Base-by-base conservation (phyloP, 2,113 vertebrate genomes). In the Odocoileus virginianus region DNA sequence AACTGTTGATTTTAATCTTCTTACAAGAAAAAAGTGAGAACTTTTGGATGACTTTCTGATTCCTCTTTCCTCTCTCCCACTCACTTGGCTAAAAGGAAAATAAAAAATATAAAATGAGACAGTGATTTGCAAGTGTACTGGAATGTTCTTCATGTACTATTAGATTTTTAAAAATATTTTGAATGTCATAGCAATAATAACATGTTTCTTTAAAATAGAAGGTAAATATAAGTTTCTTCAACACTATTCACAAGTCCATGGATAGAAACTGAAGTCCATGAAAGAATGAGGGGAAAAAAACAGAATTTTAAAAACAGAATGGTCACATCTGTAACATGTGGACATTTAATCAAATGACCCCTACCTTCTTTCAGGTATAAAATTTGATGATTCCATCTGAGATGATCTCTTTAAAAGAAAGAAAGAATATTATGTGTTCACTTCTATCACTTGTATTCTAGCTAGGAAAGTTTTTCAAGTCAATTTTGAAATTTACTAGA, bases 401-500 rank as follows among this genome's bases (percentile, higher is more conserved):
- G 23, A 81, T 94, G 16, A 7, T 52, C 10, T 89, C 0, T 58
- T 85, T 84, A 83, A 92, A 89, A 89, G 30, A 40, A 92, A 54
- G 15, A 93, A 87, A 47, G 2, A 57, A 86, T 71, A 52, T 79
- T n/a, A 30, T 27, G 4, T 45, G 21, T 86, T 92, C 28, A 55
- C 8, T 45, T 87, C 2, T 50, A 19, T 85, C 13, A 78, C 17
- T 67, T 60, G 43, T 92, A 61, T 94, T 91, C 40, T 67, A 36
- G 33, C 19, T 60, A 89, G 43, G 64, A 94, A 94, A 83, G 16
- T 45, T 89, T 95, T 83, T 94, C 28, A 79, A 86, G 40, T 13
- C 28, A 89, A 74, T 91, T 97, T 96, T 96, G 6, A 57, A 79
- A 93, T 91, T 91, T 87, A 74, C 28, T 85, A 54, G 7, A 27